phyloP scores from a whole-genome alignment of 2,888 invertebrate genomes.

The Spodoptera picta region DNA sequence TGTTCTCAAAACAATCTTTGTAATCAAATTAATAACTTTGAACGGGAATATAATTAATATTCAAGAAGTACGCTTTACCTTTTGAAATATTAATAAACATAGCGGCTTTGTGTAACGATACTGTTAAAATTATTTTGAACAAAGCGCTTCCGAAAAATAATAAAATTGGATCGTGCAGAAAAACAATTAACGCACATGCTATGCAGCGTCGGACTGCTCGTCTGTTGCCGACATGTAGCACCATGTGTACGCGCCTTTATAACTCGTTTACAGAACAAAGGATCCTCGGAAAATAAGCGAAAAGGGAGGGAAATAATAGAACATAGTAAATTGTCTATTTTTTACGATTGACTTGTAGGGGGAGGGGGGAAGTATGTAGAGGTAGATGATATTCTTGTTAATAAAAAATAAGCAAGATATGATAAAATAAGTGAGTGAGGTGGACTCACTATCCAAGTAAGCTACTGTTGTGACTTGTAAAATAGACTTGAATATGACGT shows the following conservation, averaged over 20 bases:
- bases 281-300: slow-evolving; percentile 11
- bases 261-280: slow-evolving; percentile 32
- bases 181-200: slow-evolving; percentile 28
- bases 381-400: not conserved
- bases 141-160: slow-evolving; percentile 7
- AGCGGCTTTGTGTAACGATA: slow-evolving; percentile 7
- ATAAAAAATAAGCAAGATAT: not conserved
- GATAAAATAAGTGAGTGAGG: not conserved
- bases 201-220: not conserved
- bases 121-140: slow-evolving; percentile 8
- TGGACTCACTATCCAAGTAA: no score
- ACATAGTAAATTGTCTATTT: slow-evolving; percentile 1
- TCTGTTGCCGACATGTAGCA: not conserved
- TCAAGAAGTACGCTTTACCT: not conserved
- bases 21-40: slow-evolving; percentile 1
- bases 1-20: not conserved
- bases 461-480: no score
- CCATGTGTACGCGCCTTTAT: slow-evolving; percentile 19
- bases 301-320: slow-evolving; percentile 9
- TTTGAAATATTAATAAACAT: slow-evolving; percentile 22
- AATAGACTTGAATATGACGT: no score
- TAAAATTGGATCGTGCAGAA: slow-evolving; percentile 18
- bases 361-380: not conserved
- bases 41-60: not conserved
- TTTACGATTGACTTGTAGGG: slow-evolving; percentile 4